These are phyloP conservation scores for Pachyramphus minor DNA, from an alignment of 2,113 vertebrate genomes.

Conservation along the genomic window DNA sequence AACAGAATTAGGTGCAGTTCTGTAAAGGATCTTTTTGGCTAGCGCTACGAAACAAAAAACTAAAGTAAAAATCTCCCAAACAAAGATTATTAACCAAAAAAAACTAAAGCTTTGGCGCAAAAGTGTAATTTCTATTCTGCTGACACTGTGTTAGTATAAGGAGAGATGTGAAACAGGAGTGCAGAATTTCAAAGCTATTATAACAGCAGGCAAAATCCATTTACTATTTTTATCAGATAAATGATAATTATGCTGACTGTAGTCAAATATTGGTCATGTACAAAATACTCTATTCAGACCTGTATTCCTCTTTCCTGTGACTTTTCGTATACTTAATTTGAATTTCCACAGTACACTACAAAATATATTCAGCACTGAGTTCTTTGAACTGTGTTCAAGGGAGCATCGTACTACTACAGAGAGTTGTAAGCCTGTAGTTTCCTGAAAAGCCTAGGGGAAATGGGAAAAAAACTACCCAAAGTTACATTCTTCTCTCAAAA, in stretches of 20 bases:
- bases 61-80: background rate
- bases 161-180: background rate
- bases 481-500: background rate
- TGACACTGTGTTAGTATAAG: background rate
- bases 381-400: background rate
- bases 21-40: background rate
- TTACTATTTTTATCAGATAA: background rate
- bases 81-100: background rate
- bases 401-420: background rate
- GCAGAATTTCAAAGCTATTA: background rate
- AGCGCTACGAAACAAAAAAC: background rate
- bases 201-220: background rate
- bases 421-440: background rate
- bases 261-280: background rate
- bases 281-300: background rate
- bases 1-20: background rate
- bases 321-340: background rate
- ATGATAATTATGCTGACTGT: background rate
- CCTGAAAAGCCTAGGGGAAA: background rate
- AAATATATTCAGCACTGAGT: background rate
- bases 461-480: background rate
- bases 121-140: background rate
- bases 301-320: background rate
- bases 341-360: background rate
- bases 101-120: accelerated